phyloP scores from a whole-genome alignment of 64 coral and sea anemone species.

The Stichodactyla mertensii region DNA sequence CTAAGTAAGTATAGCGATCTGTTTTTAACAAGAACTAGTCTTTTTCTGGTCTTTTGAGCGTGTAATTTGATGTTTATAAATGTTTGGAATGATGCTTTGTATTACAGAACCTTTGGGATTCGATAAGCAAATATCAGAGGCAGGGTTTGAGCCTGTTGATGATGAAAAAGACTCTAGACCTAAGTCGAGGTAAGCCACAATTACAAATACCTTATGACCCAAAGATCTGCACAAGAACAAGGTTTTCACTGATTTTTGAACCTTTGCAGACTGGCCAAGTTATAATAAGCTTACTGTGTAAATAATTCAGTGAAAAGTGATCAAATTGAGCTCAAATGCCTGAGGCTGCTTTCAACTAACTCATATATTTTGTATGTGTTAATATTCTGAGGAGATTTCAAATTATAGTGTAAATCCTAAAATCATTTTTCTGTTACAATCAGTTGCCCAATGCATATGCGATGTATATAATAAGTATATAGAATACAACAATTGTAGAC shows the following conservation, averaged over 20 bases:
- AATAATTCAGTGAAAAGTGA: neutral
- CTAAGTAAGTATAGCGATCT: conserved; percentile 53
- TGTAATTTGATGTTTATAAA: neutral
- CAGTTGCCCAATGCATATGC: too few relatives aligned
- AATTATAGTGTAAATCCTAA: neutral
- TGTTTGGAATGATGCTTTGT: conserved; percentile 20
- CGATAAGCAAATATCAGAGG: conserved; percentile 73
- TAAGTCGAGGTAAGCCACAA: conserved; percentile 42
- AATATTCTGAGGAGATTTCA: too few relatives aligned
- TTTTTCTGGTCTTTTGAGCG: neutral
- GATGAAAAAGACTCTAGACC: conserved; percentile 25
- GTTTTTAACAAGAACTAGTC: neutral
- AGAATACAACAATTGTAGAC: too few relatives aligned
- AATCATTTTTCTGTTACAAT: neutral
- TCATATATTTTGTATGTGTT: too few relatives aligned
- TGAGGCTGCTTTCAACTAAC: too few relatives aligned
- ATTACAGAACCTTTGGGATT: conserved; percentile 76
- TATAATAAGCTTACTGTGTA: neutral
- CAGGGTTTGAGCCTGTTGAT: conserved; percentile 56
- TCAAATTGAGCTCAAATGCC: neutral
- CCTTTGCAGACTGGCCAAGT: neutral
- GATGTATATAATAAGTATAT: too few relatives aligned
- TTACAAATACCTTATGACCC: neutral
- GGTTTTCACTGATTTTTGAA: neutral
- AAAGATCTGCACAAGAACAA: neutral